Evolutionary conservation across 2,797 vertebrate genomes (phyloP).

Genomic region (Cirrhinus molitorella): DNA sequence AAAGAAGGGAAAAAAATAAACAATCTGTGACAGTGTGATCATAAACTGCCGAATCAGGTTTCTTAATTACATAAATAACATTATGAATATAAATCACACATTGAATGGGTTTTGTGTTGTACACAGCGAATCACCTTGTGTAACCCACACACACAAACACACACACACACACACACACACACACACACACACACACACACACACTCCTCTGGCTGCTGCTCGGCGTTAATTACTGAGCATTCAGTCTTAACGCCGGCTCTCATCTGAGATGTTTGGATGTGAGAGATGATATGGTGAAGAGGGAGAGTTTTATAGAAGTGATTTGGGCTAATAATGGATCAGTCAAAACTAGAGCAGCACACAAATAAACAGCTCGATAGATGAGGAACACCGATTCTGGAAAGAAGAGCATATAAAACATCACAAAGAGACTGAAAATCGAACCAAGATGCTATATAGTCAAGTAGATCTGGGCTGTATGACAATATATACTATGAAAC

Average conservation of each 20-base stretch:
- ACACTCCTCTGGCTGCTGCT: not conserved
- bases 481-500: not conserved
- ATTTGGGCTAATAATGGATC: constrained; percentile 28
- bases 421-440: constrained; percentile 22
- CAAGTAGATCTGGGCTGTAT: not conserved
- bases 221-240: constrained; percentile 27
- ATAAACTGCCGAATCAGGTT: not conserved
- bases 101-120: not conserved
- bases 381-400: constrained; percentile 3
- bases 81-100: not conserved
- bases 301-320: constrained; percentile 25
- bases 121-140: not conserved
- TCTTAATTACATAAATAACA: not conserved
- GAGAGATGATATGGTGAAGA: constrained; percentile 15
- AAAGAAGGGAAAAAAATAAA: not conserved
- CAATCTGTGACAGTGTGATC: not conserved
- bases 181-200: not conserved
- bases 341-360: constrained; percentile 15
- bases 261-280: constrained; percentile 24
- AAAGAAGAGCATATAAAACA: constrained; percentile 23
- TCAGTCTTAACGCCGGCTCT: constrained; percentile 1
- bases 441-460: not conserved
- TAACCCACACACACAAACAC: not conserved
- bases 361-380: constrained; percentile 29
- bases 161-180: not conserved